Conservation (phyloP, 1,140 invertebrate genomes). For the Atopsyche davidsoni region DNA sequence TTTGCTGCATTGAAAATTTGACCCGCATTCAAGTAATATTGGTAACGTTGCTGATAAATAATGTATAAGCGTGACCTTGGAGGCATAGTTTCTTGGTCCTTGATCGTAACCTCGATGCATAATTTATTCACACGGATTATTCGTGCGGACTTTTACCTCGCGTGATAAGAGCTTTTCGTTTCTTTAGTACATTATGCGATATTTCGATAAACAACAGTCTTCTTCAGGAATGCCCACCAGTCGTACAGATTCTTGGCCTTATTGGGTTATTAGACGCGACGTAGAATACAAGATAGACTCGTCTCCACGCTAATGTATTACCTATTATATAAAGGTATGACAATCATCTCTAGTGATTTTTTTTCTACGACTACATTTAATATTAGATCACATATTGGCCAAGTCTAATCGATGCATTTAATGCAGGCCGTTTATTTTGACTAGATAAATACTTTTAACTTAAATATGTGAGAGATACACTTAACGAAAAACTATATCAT, state of each 20-base stretch:
- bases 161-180: too few relatives aligned
- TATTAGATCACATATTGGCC: constrained; percentile 30
- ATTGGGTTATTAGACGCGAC: neutral
- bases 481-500: too few relatives aligned
- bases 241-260: neutral
- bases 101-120: too few relatives aligned
- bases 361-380: constrained; percentile 17
- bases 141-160: too few relatives aligned
- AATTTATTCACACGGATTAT: too few relatives aligned
- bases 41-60: too few relatives aligned
- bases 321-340: neutral
- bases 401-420: constrained; percentile 29
- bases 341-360: constrained; percentile 10
- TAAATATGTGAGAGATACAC: too few relatives aligned
- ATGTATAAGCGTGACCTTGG: too few relatives aligned
- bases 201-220: neutral
- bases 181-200: too few relatives aligned
- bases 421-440: constrained; percentile 28
- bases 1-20: too few relatives aligned
- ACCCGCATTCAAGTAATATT: too few relatives aligned
- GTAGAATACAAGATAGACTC: neutral
- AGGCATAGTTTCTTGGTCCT: too few relatives aligned
- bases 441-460: constrained; percentile 17
- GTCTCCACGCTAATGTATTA: neutral
- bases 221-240: neutral